Percentiles rank a stretch among this genome's conserved stretches.
Conservation (phyloP, 1,140 invertebrate species). For the Diachasma alloeum region DNA sequence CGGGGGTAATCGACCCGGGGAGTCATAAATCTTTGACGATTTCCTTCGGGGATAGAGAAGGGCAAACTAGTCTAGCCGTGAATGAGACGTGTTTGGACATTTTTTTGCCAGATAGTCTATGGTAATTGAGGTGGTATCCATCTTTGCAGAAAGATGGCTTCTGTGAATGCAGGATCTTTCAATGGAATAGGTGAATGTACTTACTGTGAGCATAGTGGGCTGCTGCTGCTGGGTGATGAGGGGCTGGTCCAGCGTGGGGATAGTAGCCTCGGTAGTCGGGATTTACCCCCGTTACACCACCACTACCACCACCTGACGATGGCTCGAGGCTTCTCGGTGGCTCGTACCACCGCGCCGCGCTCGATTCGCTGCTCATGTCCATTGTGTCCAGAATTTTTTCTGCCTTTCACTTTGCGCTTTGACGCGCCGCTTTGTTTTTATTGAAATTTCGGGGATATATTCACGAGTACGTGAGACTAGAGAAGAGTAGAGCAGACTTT, state of each 20-base stretch:
- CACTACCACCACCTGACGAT: constrained; percentile 49
- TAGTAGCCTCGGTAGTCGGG: constrained; percentile 63
- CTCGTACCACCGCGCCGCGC: constrained; percentile 63
- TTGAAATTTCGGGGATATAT: neutral
- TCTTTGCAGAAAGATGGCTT: neutral
- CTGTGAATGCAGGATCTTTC: neutral
- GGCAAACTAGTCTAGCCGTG: constrained; percentile 14
- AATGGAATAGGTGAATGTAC: constrained; percentile 37
- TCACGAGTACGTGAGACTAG: neutral
- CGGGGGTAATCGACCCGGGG: constrained; percentile 34
- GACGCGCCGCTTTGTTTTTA: neutral
- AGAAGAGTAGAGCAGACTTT: neutral
- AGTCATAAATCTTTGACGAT: constrained; percentile 13
- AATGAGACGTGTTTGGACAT: constrained; percentile 21
- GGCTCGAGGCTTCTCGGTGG: constrained; percentile 59
- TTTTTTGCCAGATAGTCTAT: neutral
- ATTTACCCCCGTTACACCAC: constrained; percentile 52
- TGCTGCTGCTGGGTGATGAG: constrained; percentile 58
- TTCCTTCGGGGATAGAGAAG: neutral
- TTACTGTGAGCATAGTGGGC: constrained; percentile 65
- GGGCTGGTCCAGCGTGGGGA: constrained; percentile 58
- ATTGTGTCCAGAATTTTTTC: constrained; percentile 55
- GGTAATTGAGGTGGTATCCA: neutral
- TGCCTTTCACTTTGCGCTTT: constrained; percentile 30
- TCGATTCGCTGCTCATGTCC: constrained; percentile 66